Percentiles rank a stretch among this genome's conserved stretches.
phyloP scores from a whole-genome alignment of 2,113 vertebrate species.

The Microtus oregoni region DNA sequence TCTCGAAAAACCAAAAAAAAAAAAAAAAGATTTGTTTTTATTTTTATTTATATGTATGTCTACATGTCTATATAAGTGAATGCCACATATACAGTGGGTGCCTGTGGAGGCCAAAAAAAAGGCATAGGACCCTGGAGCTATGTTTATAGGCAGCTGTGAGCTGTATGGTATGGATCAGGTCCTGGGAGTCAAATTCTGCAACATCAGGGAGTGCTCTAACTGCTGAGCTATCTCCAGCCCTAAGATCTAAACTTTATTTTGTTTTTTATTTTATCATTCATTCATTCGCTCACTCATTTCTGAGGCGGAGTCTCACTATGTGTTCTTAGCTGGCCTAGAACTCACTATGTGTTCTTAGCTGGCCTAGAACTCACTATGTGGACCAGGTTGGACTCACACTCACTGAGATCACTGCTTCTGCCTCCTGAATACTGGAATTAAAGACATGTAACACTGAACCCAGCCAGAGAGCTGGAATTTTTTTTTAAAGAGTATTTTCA shows the following conservation, averaged over 20 bases:
- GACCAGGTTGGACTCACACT: background rate
- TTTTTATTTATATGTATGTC: background rate
- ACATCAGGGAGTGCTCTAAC: background rate
- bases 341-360: background rate
- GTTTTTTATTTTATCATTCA: background rate
- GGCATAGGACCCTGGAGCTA: background rate
- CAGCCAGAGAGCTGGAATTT: background rate
- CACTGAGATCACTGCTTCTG: background rate
- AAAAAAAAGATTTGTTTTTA: background rate
- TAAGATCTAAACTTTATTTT: background rate
- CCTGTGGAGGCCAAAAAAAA: background rate
- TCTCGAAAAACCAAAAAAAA: too few species aligned
- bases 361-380: background rate
- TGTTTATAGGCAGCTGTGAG: background rate
- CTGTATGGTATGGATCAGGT: background rate
- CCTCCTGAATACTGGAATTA: background rate
- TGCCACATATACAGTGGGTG: background rate
- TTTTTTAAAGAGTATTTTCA: background rate
- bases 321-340: background rate
- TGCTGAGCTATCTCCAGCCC: background rate
- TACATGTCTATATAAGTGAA: background rate
- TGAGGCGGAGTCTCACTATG: background rate
- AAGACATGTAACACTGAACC: background rate
- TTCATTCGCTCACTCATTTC: background rate
- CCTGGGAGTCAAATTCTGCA: background rate